Conservation (phyloP, 1,140 invertebrate genomes). For the Solenopsis invicta region DNA sequence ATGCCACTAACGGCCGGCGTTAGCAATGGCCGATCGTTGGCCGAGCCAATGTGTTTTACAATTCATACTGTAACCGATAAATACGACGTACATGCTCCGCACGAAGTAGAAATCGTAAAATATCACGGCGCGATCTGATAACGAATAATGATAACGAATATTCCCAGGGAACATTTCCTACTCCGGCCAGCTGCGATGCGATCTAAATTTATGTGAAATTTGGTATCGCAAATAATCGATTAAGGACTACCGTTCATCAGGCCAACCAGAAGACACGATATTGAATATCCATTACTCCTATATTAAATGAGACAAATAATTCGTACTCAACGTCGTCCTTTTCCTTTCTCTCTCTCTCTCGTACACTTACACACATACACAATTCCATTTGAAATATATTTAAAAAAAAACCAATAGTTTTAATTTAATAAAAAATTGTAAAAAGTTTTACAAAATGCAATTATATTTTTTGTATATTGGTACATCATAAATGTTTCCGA, state of each 20-base stretch:
- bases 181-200: background rate
- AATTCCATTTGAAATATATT: background rate
- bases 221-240: conserved; percentile 43
- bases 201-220: conserved; percentile 47
- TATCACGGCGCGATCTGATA: conserved; percentile 38
- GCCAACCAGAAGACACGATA: conserved; percentile 17
- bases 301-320: conserved; percentile 44
- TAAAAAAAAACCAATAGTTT: background rate
- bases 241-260: conserved; percentile 32
- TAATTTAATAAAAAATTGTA: background rate
- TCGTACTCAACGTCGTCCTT: background rate
- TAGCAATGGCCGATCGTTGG: conserved; percentile 3
- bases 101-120: conserved; percentile 29
- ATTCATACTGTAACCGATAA: conserved; percentile 40
- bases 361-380: background rate
- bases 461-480: background rate
- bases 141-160: conserved; percentile 58
- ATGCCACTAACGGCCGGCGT: background rate
- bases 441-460: background rate
- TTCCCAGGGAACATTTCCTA: conserved; percentile 28
- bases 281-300: conserved; percentile 11
- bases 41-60: conserved; percentile 34
- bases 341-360: background rate
- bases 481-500: background rate
- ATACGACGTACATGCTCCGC: background rate